Base-by-base conservation (phyloP, 2,888 invertebrate species). In the Cremastinae sp. region DNA sequence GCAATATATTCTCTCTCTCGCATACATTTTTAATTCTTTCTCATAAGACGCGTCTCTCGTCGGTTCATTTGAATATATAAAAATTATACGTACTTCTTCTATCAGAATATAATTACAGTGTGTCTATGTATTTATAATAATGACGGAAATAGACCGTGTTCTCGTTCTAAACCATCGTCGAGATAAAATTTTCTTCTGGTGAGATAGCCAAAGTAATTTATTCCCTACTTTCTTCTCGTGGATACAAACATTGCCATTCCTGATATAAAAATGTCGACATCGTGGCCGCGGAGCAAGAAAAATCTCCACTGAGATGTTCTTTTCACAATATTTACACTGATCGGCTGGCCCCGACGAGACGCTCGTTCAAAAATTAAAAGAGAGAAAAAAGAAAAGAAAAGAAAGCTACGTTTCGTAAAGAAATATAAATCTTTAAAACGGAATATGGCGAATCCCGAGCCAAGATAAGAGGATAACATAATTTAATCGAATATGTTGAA, bases 121-220 rank as follows among this genome's bases (percentile, higher is more conserved):
- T 83, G 81, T 73, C 81, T 82, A 83, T 82, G 78, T 83, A 83
- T 83, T 80, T 83, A 76, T 78, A 68, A 80, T 82, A 76, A 79
- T 78, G 79, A 77, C 82, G 82, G 80, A 81, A 84, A 83, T 79
- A 79, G 72, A 75, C 69, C 66, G 61, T 64, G 80, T 73, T 75
- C 69, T 74, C 54, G 61, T 49, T 78, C 28, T 36, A 18, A 53
- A 54, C 53, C 62, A 45, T 45, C 53, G 38, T 47, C n/a, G 43
- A 20, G 49, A 51, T 43, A 18, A 58, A 64, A 45, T 53, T n/a
- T 12, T 47, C 12, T 66, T 34, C 18, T 8, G 9, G 8, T 45
- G n/a, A 61, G 8, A 43, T 54, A 45, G 38, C 10, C 54, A 41
- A 54, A 34, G 4, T 9, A 12, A 16, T 56, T 18, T 9, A 36